These are phyloP conservation scores for Chromoteleia sp. DNA, from an alignment of 2,888 invertebrate genomes.

Conservation along the genomic window DNA sequence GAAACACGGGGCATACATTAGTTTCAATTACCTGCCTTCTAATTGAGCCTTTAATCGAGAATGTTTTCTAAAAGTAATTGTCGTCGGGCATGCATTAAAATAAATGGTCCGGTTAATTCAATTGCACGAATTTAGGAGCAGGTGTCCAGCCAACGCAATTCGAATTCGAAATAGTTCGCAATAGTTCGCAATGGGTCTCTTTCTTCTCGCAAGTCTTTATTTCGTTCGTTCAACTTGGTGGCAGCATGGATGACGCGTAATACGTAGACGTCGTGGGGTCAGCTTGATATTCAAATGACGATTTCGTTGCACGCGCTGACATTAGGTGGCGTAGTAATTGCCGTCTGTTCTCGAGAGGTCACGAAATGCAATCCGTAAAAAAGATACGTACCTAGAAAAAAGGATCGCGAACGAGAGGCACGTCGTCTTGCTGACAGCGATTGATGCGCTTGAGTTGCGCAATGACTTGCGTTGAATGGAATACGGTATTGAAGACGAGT, in stretches of 20 bases:
- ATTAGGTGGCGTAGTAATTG: conserved; percentile 34
- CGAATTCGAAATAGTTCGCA: conserved; percentile 17
- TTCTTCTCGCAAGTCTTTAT: not conserved
- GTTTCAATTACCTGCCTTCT: conserved; percentile 37
- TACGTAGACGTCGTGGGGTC: conserved; percentile 12
- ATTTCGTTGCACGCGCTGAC: conserved; percentile 48
- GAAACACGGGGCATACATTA: conserved; percentile 24
- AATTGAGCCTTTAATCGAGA: conserved; percentile 42
- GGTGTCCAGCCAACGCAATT: conserved; percentile 39
- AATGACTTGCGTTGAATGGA: conserved; percentile 40
- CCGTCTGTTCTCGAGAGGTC: conserved; percentile 49
- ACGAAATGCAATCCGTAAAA: conserved; percentile 42
- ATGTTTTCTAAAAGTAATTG: conserved; percentile 44
- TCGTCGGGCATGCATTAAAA: conserved; percentile 29
- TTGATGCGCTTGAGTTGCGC: conserved; percentile 58
- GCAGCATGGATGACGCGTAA: conserved; percentile 9
- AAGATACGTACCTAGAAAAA: conserved; percentile 43
- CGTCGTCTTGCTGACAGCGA: conserved; percentile 47
- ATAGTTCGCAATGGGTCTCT: too few relatives aligned
- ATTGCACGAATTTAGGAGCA: conserved; percentile 46
- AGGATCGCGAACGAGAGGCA: conserved; percentile 34
- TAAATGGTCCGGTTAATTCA: conserved; percentile 42
- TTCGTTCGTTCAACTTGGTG: conserved; percentile 42
- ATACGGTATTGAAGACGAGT: conserved; percentile 19
- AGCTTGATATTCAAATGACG: conserved; percentile 49